phyloP scores from a whole-genome alignment of 2,888 invertebrate genomes.

The Phania funesta region DNA sequence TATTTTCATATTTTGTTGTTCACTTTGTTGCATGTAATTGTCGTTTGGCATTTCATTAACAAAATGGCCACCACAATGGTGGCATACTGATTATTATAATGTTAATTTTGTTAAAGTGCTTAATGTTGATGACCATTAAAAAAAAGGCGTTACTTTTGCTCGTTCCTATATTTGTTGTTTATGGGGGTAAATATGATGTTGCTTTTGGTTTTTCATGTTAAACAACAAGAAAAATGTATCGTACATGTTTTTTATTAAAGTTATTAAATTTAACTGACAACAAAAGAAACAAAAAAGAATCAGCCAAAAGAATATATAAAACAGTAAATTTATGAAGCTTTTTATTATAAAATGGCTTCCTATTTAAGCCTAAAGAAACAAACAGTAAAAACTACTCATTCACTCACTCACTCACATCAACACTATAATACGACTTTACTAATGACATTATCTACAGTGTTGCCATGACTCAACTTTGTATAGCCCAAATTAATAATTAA shows the following conservation, averaged over 20 bases:
- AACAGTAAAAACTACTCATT: not conserved
- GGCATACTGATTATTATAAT: slow-evolving; percentile 33
- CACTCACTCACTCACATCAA: not conserved
- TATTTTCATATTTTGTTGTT: not conserved
- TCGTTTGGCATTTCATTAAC: slow-evolving; percentile 46
- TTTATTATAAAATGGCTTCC: slow-evolving; percentile 62
- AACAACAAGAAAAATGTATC: slow-evolving; percentile 12
- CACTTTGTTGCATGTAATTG: not conserved
- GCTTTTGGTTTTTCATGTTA: not conserved
- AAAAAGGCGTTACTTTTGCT: slow-evolving; percentile 60
- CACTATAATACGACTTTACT: not conserved
- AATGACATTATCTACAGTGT: not conserved
- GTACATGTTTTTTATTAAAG: slow-evolving; percentile 6
- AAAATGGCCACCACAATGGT: slow-evolving; percentile 62
- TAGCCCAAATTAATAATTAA: too few relatives aligned
- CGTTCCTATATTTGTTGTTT: slow-evolving; percentile 16
- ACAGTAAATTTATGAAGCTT: slow-evolving; percentile 46
- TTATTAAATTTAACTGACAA: slow-evolving; percentile 6
- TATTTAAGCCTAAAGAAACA: slow-evolving; percentile 16
- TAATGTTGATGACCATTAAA: slow-evolving; percentile 61
- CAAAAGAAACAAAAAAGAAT: slow-evolving; percentile 26
- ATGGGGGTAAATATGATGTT: not conserved
- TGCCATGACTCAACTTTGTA: too few relatives aligned
- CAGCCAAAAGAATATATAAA: slow-evolving; percentile 14
- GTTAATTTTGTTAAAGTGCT: slow-evolving; percentile 48